These are phyloP conservation scores for Cuniculus paca DNA, from an alignment of 2,797 vertebrate genomes.

Conservation along the genomic window DNA sequence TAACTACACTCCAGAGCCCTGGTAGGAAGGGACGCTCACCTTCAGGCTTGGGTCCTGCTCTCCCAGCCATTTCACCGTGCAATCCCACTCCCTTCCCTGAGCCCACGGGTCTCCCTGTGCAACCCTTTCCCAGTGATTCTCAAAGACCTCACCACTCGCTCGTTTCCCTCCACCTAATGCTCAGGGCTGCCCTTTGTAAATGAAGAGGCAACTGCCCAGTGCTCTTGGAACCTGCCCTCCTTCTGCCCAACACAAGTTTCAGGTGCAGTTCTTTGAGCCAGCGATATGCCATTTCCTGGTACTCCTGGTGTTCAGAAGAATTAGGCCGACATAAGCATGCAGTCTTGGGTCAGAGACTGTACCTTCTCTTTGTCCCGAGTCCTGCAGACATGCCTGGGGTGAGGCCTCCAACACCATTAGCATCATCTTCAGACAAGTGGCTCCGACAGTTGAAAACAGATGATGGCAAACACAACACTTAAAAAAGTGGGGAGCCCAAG, in stretches of 20 bases:
- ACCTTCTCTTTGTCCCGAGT: neutral
- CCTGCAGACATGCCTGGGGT: constrained; percentile 17
- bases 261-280: neutral
- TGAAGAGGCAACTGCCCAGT: neutral
- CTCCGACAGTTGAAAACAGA: neutral
- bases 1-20: neutral
- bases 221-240: neutral
- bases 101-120: neutral
- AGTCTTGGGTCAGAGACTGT: neutral
- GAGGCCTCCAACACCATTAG: constrained; percentile 64
- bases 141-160: neutral
- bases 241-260: neutral
- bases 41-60: neutral
- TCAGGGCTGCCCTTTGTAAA: neutral
- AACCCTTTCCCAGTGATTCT: neutral
- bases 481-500: neutral
- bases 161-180: neutral
- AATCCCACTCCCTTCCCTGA: neutral
- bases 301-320: constrained; percentile 19
- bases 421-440: constrained; percentile 53
- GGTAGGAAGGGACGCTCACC: neutral
- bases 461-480: neutral
- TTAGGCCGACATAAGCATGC: neutral
- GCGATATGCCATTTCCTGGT: neutral
- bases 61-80: neutral